Base-by-base conservation (phyloP, 1,140 invertebrate genomes). In the Ctenoplectra terminalis region DNA sequence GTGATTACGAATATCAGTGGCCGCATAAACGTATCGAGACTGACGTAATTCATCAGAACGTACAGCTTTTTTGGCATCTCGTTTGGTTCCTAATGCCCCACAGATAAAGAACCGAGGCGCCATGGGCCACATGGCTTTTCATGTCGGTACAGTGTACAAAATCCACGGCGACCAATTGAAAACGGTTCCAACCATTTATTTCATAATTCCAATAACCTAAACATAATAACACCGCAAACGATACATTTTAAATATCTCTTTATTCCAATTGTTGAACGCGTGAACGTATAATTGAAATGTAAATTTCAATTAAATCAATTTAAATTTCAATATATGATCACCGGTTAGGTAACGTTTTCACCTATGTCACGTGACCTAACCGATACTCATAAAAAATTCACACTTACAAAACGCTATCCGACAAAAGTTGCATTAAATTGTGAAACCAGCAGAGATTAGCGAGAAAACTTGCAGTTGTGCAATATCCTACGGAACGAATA, bases 91-190 rank as follows among this genome's bases (percentile, higher is more conserved):
- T 20, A 54, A 64, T n/a, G 70, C 37, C 17, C 11, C 29, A 20
- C 2, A 60, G 43, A 72, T 34, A 63, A 50, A 80, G 58, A 80
- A 80, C 5, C 48, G 48, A 56, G 78, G 70, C 78, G 60, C 69
- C 77, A 52, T 23, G 58, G 26, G 17, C 76, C 76, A 79, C 56
- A 61, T 79, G 76, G 67, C 76, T 71, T 52, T 69, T n/a, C 13
- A n/a, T n/a, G 17, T n/a, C 31, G 31, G 9, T 50, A 37, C 56
- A 9, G 17, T 17, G 8, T 15, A 20, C 31, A 6, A 29, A 29
- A 46, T 46, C 54, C 11, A 20, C 11, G 37, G 11, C 0, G 20
- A 67, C 61, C 67, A n/a, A n/a, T n/a, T n/a, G n/a, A n/a, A n/a
- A n/a, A n/a, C 52, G 13, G 15, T 20, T 50, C 15, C 34, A 1